Evolutionary conservation across 1,140 invertebrate species (phyloP).

Genomic region (Gerris buenoi): DNA sequence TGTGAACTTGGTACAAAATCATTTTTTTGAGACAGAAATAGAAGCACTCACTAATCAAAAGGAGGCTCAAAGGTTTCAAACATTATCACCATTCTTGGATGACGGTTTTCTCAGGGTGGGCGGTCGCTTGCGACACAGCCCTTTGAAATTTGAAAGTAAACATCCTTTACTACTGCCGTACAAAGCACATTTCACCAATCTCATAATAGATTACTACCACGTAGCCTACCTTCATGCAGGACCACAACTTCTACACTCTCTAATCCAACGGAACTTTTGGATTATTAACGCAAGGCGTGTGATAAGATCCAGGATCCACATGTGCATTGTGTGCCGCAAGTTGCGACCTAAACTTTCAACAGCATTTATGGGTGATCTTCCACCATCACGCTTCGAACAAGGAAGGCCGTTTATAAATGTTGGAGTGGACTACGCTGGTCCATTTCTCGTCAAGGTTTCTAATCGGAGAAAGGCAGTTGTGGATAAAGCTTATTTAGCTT

Average conservation of each 20-base stretch:
- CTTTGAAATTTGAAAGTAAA: neutral
- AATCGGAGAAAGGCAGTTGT: slow-evolving; percentile 11
- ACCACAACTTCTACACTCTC: slow-evolving; percentile 18
- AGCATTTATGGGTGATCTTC: slow-evolving; percentile 20
- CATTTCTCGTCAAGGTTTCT: slow-evolving; percentile 13
- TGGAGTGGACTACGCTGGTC: slow-evolving; percentile 23
- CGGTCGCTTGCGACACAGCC: neutral
- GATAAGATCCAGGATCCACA: slow-evolving; percentile 15
- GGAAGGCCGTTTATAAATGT: slow-evolving; percentile 12
- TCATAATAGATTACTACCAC: neutral
- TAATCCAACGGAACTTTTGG: slow-evolving; percentile 25
- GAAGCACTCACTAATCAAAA: neutral
- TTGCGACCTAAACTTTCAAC: slow-evolving; percentile 10
- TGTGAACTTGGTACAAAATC: neutral
- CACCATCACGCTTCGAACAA: slow-evolving; percentile 13
- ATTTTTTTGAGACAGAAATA: neutral
- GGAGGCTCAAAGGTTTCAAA: neutral
- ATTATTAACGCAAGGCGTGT: slow-evolving; percentile 19
- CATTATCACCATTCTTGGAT: neutral
- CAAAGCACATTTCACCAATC: neutral
- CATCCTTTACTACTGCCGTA: neutral
- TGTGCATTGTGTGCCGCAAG: slow-evolving; percentile 23
- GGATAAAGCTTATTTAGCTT: slow-evolving; percentile 23
- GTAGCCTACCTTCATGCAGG: neutral
- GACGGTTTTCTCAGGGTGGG: neutral